Evolutionary conservation across 2,113 vertebrate genomes (phyloP).

Genomic region (Thymallus thymallus): DNA sequence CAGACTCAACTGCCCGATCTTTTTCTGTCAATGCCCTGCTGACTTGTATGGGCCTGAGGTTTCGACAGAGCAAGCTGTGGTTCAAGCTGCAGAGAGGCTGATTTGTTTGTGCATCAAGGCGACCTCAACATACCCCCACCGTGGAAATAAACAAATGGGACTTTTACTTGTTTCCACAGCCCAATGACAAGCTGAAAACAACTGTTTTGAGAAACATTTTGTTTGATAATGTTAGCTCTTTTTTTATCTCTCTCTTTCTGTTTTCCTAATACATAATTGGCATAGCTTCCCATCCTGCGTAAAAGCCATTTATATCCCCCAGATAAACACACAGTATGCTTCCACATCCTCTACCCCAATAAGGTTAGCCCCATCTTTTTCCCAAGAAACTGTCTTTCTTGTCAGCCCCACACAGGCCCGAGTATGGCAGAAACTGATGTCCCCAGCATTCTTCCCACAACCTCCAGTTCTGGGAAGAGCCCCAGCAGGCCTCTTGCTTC

Average conservation of each 20-base stretch:
- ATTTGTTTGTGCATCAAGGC: background rate
- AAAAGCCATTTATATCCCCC: constrained; percentile 51
- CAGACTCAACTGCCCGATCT: too few relatives aligned
- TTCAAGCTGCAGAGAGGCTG: background rate
- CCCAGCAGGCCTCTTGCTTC: constrained; percentile 40
- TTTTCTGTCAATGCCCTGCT: background rate
- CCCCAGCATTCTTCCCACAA: constrained; percentile 41
- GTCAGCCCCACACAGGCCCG: constrained; percentile 5
- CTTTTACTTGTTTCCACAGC: constrained; percentile 3
- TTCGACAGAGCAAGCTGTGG: background rate
- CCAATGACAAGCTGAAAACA: constrained; percentile 38
- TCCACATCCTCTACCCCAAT: background rate
- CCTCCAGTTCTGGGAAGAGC: constrained; percentile 28
- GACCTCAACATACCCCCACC: background rate
- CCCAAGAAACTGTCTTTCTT: constrained; percentile 24
- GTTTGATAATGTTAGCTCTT: constrained; percentile 40
- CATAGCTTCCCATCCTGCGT: constrained; percentile 42
- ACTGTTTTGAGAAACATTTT: constrained; percentile 28
- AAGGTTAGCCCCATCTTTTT: constrained; percentile 3
- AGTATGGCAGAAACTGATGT: constrained; percentile 27
- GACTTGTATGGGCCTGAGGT: background rate
- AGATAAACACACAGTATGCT: constrained; percentile 42
- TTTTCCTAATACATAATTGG: constrained; percentile 69
- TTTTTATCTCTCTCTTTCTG: constrained; percentile 25
- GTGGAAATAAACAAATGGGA: background rate